Evolutionary conservation across 2,888 invertebrate genomes (phyloP), one percentile per base, ranked within the genome.

Genomic region (Hirtodrosophila trivittata): DNA sequence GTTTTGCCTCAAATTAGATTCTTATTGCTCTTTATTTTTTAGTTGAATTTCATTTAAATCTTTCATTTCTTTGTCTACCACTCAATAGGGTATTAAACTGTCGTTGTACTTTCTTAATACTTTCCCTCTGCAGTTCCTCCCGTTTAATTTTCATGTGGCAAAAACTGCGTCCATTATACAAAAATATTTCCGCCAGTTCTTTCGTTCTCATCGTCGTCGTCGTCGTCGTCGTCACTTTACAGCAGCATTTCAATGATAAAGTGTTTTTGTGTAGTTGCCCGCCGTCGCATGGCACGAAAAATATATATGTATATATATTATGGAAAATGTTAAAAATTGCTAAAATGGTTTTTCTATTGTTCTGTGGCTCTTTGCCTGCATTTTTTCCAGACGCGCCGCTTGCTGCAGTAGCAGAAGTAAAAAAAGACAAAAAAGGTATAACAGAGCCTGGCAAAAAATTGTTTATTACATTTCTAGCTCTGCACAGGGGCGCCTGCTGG

Each of bases 261-360:
- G 69, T 75, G 75, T 35, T 77, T 69, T 70, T 69, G 76, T 74
- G 72, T 64, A 51, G 62, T 52, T 28, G 38, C 8, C 60, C 50
- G 21, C 21, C 55, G 37, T 50, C 54, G 66, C 59, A 45, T 37
- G 65, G 25, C 54, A 55, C 58, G 46, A 55, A 69, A 62, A 73
- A 28, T 28, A 28, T 9, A 28, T 28, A n/a, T 28, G 5, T 33
- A 12, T 33, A 67, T 78, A 58, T 78, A 75, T 78, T 78, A 78
- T 72, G 75, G 76, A 78, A 77, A 78, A 77, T 75, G 70, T 60
- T 74, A 52, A 76, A 75, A 76, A 75, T 77, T 46, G 77, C 70
- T 74, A 77, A 77, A 75, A 75, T 74, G 64, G 52, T 41, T 75
- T 60, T 71, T 60, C 71, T 75, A 75, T 76, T 76, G 76, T 76